Evolutionary conservation across 2,797 vertebrate species (phyloP), one percentile per base, ranked within the genome.

Genomic region (Takifugu rubripes): DNA sequence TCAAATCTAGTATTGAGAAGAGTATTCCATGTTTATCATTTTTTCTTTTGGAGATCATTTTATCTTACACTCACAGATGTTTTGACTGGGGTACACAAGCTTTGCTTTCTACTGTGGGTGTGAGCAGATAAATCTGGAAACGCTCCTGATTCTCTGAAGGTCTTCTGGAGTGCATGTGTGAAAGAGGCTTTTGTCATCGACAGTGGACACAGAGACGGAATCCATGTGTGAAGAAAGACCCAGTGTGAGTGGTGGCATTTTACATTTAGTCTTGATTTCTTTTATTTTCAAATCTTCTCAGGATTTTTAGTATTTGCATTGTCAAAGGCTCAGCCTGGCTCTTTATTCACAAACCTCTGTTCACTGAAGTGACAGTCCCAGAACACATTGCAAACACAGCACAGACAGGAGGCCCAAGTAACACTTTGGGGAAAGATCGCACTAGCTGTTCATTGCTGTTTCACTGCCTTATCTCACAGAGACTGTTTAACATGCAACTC

Each of bases 401-500:
- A 83, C 66, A 72, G 49, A 78, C 64, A 64, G 71, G 71, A 68
- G 24, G 36, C 50, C 72, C 58, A 58, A 66, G 57, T 75, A 79
- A 83, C 70, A 78, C 74, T 59, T 36, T 68, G 53, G 68, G 65
- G 10, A n/a, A 21, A 21, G 44, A 46, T 83, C 79, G 66, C 70
- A 71, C 69, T 66, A 51, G 21, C 61, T 66, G 65, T 68, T 86
- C 88, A 90, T 89, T 90, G 89, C 89, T 91, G 89, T 91, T 91
- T 90, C 88, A 90, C 89, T 77, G 85, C 78, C 79, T 83, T 81
- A 74, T 86, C 85, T 84, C 84, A 74, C 83, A 82, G 84, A 84
- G 84, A 78, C 61, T 75, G 64, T 63, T 67, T 53, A 21, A 63
- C 82, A 86, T 74, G 80, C 88, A 84, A 36, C 62, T 14, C 1